These are phyloP conservation scores for Brachypteracias leptosomus DNA, from an alignment of 2,113 vertebrate species.

Conservation along the genomic window DNA sequence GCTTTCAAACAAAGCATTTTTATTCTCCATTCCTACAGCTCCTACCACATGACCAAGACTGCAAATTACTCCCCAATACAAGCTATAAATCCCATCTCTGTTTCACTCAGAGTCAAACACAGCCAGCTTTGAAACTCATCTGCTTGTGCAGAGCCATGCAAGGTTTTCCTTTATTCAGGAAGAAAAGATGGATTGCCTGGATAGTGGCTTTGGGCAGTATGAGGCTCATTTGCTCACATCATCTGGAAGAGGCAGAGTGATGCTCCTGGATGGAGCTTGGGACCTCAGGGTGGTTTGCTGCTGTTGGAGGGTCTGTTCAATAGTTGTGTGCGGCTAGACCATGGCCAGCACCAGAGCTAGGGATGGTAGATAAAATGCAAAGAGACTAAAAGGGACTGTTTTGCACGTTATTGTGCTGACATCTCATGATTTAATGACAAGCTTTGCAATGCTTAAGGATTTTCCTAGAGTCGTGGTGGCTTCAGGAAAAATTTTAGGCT, in stretches of 20 bases:
- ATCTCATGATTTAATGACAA: background rate
- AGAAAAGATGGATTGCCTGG: background rate
- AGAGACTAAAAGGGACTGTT: background rate
- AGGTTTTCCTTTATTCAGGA: background rate
- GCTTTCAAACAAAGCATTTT: background rate
- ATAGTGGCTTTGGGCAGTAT: background rate
- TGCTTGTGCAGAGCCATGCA: background rate
- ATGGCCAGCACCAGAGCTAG: background rate
- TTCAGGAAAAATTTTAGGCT: background rate
- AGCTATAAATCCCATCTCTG: background rate
- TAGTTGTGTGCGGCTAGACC: background rate
- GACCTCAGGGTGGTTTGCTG: background rate
- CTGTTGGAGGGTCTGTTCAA: background rate
- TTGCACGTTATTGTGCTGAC: rapidly evolving
- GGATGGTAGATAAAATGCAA: background rate
- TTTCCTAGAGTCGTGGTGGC: background rate
- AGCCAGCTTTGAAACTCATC: background rate
- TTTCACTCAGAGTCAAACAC: background rate
- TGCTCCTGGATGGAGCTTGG: background rate
- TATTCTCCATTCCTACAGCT: background rate
- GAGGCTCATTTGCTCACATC: background rate
- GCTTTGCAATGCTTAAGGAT: background rate
- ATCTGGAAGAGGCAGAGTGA: background rate
- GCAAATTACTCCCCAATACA: background rate
- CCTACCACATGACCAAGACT: background rate